Conservation (phyloP, 1,140 invertebrate genomes). For the Reticulitermes speratus region DNA sequence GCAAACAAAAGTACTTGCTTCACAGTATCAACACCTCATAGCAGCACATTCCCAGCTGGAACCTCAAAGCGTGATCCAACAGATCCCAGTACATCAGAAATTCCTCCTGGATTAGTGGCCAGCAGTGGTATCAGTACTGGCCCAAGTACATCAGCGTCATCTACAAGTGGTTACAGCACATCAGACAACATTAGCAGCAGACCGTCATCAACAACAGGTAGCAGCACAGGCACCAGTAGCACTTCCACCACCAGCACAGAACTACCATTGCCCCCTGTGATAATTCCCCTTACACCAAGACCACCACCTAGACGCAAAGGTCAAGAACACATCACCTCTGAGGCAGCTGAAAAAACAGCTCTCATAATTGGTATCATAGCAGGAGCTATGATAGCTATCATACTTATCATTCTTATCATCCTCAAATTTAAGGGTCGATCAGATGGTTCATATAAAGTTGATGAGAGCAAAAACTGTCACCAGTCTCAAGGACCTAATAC, state of each 20-base stretch:
- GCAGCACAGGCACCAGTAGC: neutral
- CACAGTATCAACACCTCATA: neutral
- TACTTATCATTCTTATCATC: slow-evolving; percentile 85
- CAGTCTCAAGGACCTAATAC: slow-evolving; percentile 70
- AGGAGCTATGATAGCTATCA: slow-evolving; percentile 85
- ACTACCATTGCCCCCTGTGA: slow-evolving; percentile 32
- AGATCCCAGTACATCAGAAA: slow-evolving; percentile 26
- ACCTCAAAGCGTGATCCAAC: neutral
- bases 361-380: slow-evolving; percentile 88
- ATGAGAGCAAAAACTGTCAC: slow-evolving; percentile 74
- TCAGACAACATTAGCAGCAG: neutral
- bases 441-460: slow-evolving; percentile 90
- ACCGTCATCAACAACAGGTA: neutral
- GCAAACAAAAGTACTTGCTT: neutral
- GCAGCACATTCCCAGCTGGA: neutral
- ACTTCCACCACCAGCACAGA: slow-evolving; percentile 31
- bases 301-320: slow-evolving; percentile 24
- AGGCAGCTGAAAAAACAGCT: slow-evolving; percentile 69
- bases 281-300: slow-evolving; percentile 28
- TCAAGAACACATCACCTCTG: slow-evolving; percentile 64
- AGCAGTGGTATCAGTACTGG: slow-evolving; percentile 23
- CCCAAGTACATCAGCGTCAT: neutral
- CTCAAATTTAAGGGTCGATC: slow-evolving; percentile 85
- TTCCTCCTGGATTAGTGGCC: slow-evolving; percentile 26
- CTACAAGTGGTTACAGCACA: slow-evolving; percentile 1